Conservation (phyloP, 2,888 invertebrate species). For the Beris chalybata region DNA sequence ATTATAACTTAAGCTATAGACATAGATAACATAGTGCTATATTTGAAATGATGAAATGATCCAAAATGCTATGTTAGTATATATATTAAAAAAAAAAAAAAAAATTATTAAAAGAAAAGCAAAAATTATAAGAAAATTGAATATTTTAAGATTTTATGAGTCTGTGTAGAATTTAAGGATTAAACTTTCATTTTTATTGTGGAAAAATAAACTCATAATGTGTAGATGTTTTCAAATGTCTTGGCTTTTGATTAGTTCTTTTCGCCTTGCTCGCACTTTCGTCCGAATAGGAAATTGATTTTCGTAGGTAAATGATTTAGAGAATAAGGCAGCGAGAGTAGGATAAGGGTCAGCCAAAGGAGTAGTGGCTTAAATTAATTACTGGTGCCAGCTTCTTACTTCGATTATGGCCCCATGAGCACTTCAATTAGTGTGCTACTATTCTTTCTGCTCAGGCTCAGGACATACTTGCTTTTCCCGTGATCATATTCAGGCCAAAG, state of each 20-base stretch:
- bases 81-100: background rate
- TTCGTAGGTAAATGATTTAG: too few relatives aligned
- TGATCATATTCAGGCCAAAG: too few relatives aligned
- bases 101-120: constrained; percentile 1
- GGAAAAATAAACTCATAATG: constrained; percentile 21
- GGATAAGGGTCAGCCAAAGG: too few relatives aligned
- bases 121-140: constrained; percentile 3
- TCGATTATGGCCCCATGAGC: too few relatives aligned
- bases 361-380: too few relatives aligned
- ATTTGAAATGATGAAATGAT: background rate
- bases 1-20: constrained; percentile 1
- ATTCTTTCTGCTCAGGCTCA: too few relatives aligned
- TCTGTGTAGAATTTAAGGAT: constrained; percentile 20
- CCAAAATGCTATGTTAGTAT: constrained; percentile 11
- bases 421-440: too few relatives aligned
- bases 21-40: background rate
- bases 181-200: constrained; percentile 17
- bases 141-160: constrained; percentile 28
- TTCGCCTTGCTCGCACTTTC: too few relatives aligned
- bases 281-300: too few relatives aligned
- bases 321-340: too few relatives aligned
- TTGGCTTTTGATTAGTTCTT: background rate
- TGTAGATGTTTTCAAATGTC: constrained; percentile 24
- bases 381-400: too few relatives aligned
- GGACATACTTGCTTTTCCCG: too few relatives aligned